phyloP scores from a whole-genome alignment of 2,113 vertebrate species.

The Nothobranchius furzeri region DNA sequence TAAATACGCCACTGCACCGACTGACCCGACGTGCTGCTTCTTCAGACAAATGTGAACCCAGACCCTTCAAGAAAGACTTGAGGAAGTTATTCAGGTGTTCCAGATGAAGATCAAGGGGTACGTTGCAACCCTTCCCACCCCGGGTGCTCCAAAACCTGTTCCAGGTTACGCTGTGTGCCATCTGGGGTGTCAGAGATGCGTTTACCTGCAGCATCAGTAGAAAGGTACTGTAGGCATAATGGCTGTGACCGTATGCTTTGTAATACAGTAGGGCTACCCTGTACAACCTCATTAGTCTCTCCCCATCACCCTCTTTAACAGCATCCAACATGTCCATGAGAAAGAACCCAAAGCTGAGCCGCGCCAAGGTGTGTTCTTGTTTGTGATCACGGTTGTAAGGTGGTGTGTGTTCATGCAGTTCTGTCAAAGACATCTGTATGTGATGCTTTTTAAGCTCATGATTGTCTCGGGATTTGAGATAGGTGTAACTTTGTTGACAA shows the following conservation, averaged over 20 bases:
- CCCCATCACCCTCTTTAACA: too few species aligned
- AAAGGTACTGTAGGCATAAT: neutral
- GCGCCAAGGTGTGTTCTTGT: too few species aligned
- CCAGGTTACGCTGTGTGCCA: neutral
- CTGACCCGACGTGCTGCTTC: neutral
- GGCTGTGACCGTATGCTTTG: neutral
- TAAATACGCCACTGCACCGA: neutral
- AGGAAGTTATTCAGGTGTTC: neutral
- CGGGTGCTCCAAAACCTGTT: neutral
- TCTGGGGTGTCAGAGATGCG: neutral
- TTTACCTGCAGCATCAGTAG: neutral
- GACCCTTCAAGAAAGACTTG: neutral
- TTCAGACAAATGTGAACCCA: neutral
- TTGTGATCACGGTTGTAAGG: too few species aligned
- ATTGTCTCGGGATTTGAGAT: too few species aligned
- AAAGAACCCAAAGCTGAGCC: too few species aligned
- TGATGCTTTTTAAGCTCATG: too few species aligned
- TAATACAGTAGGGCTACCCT: neutral
- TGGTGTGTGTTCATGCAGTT: too few species aligned
- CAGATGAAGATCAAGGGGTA: neutral
- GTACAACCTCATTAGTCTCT: neutral
- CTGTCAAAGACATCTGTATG: too few species aligned
- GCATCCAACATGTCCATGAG: too few species aligned
- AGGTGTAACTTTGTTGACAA: too few species aligned
- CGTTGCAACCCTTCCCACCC: neutral